Evolutionary conservation across 2,888 invertebrate genomes (phyloP), one percentile per base, ranked within the genome.

Genomic region (Thera britannica): DNA sequence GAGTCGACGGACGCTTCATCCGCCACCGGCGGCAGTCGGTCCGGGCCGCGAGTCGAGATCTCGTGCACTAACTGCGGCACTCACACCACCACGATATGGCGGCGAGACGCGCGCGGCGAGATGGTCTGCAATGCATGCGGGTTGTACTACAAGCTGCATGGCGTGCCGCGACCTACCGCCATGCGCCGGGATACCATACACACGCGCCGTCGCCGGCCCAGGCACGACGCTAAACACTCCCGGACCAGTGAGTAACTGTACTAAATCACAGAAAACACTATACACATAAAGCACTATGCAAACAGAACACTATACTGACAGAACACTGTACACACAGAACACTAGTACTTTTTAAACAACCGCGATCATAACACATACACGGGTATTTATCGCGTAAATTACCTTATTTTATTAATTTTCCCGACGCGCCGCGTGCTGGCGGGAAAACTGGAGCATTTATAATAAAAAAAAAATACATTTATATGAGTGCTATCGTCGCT

Each of bases 81-180:
- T n/a, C 96, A 97, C 87, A 98, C 98, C 51, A 99, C 99, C 68
- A 99, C 99, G 0, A 97, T 99, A 74, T 99, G 99, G 99, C 95
- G 99, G 81, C 95, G 99, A 78, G 99, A 99, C 93, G 96, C 98
- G 82, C 96, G 97, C 82, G 99, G 99, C 2, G 99, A 99, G 94
- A 99, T 99, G 95, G 99, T 99, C 69, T 99, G 99, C 93, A 99
- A 99, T 93, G 99, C 99, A 52, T 99, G 99, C 89, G 99, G 99
- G 0, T 95, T 99, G 49, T 99, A 99, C 94, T 99, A 96, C 94
- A 99, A 99, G 93, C 95, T 99, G 77, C 99, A 99, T 91, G 98
- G 98, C 74, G 97, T 98, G 63, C 97, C 98, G 89, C 95, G 99
- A 70, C 99, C 99, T 36, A 96, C 97, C 78, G 97, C 98, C 68